Conservation (phyloP, 2,797 vertebrate species). For the Myotis vivesi region DNA sequence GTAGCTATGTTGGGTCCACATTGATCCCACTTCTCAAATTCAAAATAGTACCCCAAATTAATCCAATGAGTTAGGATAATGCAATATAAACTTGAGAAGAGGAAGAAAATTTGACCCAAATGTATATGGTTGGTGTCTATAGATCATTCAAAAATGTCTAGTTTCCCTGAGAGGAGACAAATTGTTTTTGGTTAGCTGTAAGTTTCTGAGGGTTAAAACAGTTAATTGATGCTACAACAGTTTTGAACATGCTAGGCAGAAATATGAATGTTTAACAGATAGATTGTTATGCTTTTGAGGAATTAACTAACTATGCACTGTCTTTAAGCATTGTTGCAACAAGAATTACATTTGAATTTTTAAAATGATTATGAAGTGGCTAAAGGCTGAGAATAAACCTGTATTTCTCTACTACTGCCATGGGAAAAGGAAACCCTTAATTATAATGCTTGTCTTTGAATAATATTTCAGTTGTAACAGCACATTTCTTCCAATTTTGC, state of each 20-base stretch:
- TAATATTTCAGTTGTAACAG: conserved; percentile 84
- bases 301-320: conserved; percentile 80
- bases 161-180: neutral
- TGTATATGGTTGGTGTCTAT: neutral
- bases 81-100: neutral
- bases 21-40: neutral
- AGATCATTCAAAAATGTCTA: neutral
- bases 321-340: conserved; percentile 77
- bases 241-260: conserved; percentile 69
- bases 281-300: conserved; percentile 71
- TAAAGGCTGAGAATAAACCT: conserved; percentile 78
- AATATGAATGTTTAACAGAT: conserved; percentile 74
- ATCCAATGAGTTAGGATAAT: neutral
- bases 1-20: neutral
- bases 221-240: conserved; percentile 57
- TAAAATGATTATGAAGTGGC: conserved; percentile 73
- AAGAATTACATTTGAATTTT: conserved; percentile 80
- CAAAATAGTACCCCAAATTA: neutral
- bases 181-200: conserved; percentile 73
- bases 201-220: conserved; percentile 71
- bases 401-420: conserved; percentile 80
- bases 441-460: conserved; percentile 84
- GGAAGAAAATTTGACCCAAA: neutral
- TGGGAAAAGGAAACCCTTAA: conserved; percentile 84
- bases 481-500: conserved; percentile 82